Evolutionary conservation across 2,113 vertebrate genomes (phyloP).

Genomic region (Columbina picui): DNA sequence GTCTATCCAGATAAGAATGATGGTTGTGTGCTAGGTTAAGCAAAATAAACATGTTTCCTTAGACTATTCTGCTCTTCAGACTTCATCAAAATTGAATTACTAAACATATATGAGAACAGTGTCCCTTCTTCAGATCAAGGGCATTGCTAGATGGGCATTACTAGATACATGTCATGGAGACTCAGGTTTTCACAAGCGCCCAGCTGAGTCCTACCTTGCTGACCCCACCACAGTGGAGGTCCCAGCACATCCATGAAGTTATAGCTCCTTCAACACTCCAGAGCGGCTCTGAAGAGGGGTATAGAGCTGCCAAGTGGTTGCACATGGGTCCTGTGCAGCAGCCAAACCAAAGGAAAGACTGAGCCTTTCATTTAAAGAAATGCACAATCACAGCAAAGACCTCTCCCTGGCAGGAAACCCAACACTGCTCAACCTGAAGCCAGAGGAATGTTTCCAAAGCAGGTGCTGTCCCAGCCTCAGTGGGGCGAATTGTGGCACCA

Average conservation of each 20-base stretch:
- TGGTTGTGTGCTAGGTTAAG: neutral
- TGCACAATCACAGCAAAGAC: neutral
- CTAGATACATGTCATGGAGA: neutral
- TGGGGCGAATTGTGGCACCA: neutral
- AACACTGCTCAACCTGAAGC: neutral
- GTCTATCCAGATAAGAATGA: neutral
- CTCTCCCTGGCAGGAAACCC: neutral
- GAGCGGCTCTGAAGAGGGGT: neutral
- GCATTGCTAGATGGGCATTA: neutral
- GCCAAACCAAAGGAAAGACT: neutral
- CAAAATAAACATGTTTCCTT: neutral
- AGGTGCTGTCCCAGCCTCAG: neutral
- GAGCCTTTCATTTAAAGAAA: neutral
- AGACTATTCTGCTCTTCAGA: neutral
- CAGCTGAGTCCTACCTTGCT: neutral
- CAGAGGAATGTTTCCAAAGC: neutral
- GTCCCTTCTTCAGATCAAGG: accelerated
- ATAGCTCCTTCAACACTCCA: neutral
- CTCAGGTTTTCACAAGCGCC: neutral
- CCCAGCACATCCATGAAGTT: neutral
- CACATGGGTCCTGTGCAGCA: neutral
- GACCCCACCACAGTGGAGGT: neutral
- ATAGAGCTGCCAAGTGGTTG: neutral
- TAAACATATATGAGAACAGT: accelerated
- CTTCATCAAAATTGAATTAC: neutral